These are phyloP conservation scores for Chlorops oryzae DNA, from an alignment of 1,140 invertebrate genomes.

Conservation along the genomic window DNA sequence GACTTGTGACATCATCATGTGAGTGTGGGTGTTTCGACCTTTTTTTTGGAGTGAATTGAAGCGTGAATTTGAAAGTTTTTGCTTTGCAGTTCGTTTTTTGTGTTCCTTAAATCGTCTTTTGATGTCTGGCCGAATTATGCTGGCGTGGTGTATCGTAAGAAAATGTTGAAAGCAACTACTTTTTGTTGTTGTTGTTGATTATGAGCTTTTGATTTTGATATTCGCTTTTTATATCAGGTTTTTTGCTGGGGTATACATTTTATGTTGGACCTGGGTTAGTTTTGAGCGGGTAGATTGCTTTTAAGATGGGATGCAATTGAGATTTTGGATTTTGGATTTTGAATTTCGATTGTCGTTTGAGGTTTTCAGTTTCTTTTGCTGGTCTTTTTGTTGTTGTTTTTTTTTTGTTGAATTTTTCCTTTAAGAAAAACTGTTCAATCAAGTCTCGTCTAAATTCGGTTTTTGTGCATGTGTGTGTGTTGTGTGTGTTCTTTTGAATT, in stretches of 20 bases:
- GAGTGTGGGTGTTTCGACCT: too few relatives aligned
- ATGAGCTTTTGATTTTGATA: slow-evolving; percentile 28
- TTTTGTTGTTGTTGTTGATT: slow-evolving; percentile 27
- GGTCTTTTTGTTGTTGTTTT: too few relatives aligned
- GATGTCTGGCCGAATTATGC: slow-evolving; percentile 5
- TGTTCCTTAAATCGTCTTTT: too few relatives aligned
- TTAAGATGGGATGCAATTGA: too few relatives aligned
- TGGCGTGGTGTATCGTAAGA: slow-evolving; percentile 18
- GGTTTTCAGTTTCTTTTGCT: slow-evolving; percentile 7
- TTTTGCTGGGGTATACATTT: slow-evolving; percentile 21
- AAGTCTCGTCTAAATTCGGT: too few relatives aligned
- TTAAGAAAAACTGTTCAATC: slow-evolving; percentile 12
- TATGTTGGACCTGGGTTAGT: neutral
- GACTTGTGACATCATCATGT: too few relatives aligned
- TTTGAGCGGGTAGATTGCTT: too few relatives aligned
- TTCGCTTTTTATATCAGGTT: slow-evolving; percentile 20
- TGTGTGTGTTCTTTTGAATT: slow-evolving; percentile 20
- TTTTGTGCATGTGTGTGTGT: slow-evolving; percentile 14
- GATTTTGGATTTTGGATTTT: too few relatives aligned
- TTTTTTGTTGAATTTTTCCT: slow-evolving; percentile 23
- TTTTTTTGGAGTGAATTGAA: too few relatives aligned
- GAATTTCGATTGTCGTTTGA: slow-evolving; percentile 26
- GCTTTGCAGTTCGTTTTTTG: too few relatives aligned
- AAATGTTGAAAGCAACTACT: slow-evolving; percentile 6
- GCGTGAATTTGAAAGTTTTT: too few relatives aligned